phyloP scores from a whole-genome alignment of 2,888 invertebrate species.

The Dilophus febrilis region DNA sequence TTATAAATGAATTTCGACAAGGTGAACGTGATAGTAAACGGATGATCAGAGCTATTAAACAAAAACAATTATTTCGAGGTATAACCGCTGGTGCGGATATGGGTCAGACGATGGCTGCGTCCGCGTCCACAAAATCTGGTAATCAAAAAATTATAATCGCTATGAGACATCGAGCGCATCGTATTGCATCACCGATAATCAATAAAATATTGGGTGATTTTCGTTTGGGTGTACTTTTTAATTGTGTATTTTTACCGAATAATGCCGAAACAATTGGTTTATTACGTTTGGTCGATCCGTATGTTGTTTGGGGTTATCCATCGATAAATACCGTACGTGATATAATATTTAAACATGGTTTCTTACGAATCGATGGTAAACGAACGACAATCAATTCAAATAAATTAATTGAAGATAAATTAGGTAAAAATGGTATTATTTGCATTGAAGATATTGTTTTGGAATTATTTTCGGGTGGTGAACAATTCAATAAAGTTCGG shows the following conservation, averaged over 20 bases:
- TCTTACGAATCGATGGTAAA: conserved; percentile 22
- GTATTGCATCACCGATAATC: conserved; percentile 25
- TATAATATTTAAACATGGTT: conserved; percentile 28
- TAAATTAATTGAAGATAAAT: conserved; percentile 25
- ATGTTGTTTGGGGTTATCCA: conserved; percentile 26
- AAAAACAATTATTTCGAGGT: conserved; percentile 1
- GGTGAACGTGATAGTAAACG: conserved; percentile 19
- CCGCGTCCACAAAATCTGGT: too few relatives aligned
- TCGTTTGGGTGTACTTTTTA: conserved; percentile 19
- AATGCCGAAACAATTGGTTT: conserved; percentile 24
- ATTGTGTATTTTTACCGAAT: conserved; percentile 25
- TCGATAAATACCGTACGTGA: conserved; percentile 24
- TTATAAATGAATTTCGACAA: conserved; percentile 25
- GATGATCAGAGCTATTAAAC: conserved; percentile 5
- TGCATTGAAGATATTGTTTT: conserved; percentile 30
- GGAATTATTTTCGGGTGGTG: conserved; percentile 27
- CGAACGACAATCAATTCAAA: conserved; percentile 28
- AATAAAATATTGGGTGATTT: conserved; percentile 20
- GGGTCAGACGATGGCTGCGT: conserved; percentile 20
- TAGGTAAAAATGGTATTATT: conserved; percentile 27
- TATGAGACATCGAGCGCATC: conserved; percentile 25
- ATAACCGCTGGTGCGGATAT: conserved; percentile 16
- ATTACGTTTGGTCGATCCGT: conserved; percentile 27
- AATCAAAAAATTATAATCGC: conserved; percentile 19
- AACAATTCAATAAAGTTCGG: conserved; percentile 23